These are phyloP conservation scores for Falco punctatus DNA, from an alignment of 2,113 vertebrate genomes.

Conservation along the genomic window DNA sequence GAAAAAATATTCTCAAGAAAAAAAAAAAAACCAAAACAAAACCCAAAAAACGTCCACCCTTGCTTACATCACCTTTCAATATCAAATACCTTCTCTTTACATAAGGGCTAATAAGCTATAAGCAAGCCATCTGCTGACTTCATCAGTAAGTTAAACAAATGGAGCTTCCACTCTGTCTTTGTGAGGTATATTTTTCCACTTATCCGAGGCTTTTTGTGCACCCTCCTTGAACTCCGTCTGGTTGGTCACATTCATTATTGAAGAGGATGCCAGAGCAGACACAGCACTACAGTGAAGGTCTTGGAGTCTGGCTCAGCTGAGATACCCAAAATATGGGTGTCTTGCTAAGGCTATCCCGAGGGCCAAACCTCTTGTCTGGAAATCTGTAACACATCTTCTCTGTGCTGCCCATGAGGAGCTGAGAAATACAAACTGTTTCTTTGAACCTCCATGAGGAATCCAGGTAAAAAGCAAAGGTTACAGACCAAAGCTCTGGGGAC, in stretches of 20 bases:
- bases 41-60: not conserved
- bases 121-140: not conserved
- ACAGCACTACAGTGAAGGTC: not conserved
- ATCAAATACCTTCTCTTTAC: conserved; percentile 19
- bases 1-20: not conserved
- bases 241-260: not conserved
- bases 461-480: not conserved
- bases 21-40: not conserved
- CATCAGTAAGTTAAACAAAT: not conserved
- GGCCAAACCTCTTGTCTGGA: not conserved
- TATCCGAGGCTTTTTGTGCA: not conserved
- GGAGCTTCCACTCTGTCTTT: not conserved
- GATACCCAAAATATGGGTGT: not conserved
- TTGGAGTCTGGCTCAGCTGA: not conserved
- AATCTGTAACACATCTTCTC: not conserved
- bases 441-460: not conserved
- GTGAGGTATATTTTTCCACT: conserved; percentile 15
- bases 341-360: not conserved
- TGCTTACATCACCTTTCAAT: conserved; percentile 42
- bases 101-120: conserved; percentile 13
- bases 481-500: not conserved
- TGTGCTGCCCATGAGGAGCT: not conserved
- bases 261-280: not conserved
- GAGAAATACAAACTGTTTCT: not conserved
- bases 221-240: not conserved